Evolutionary conservation across 2,113 vertebrate species (phyloP), one percentile per base, ranked within the genome.

Genomic region (Hemibagrus wyckioides): DNA sequence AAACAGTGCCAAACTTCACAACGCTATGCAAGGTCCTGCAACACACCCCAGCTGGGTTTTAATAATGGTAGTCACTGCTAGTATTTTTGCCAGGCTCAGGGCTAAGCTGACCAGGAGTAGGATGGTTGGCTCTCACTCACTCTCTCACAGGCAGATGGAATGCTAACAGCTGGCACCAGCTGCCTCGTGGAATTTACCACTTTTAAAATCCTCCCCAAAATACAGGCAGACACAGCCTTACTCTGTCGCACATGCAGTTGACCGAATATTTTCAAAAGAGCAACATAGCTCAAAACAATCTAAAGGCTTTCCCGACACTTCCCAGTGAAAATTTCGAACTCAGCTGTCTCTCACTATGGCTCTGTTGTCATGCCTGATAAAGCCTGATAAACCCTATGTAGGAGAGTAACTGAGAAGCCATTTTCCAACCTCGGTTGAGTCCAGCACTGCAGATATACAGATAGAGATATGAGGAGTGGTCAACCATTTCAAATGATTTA

Each of bases 141-240:
- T 71, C 61, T 81, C 73, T 85, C 71, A 71, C 69, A 67, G 91
- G 88, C 90, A 92, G 83, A 86, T 88, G 92, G 92, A 93, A 92
- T 94, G 90, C 92, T 88, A 95, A 93, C 92, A 93, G 94, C 94
- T 90, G 92, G 92, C 93, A 94, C 90, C 95, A 94, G 93, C 94
- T 95, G 94, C 86, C 89, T 73, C n/a, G 80, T 92, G 93, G 93
- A 94, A 94, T 95, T 92, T 92, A 92, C 88, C 91, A 92, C 92
- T 94, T 95, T 93, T 92, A 93, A 92, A 92, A 92, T 92, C 88
- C 90, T 91, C 89, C 91, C 88, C 88, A 88, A 88, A 90, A 90
- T 75, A 50, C 76, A 81, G 83, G 50, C 44, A 28, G 56, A 67
- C 65, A 23, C 82, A 80, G 82, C 85, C 39, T 84, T 84, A 89